Conservation (phyloP, 2,797 vertebrate genomes). For the Malacoraja senta region DNA sequence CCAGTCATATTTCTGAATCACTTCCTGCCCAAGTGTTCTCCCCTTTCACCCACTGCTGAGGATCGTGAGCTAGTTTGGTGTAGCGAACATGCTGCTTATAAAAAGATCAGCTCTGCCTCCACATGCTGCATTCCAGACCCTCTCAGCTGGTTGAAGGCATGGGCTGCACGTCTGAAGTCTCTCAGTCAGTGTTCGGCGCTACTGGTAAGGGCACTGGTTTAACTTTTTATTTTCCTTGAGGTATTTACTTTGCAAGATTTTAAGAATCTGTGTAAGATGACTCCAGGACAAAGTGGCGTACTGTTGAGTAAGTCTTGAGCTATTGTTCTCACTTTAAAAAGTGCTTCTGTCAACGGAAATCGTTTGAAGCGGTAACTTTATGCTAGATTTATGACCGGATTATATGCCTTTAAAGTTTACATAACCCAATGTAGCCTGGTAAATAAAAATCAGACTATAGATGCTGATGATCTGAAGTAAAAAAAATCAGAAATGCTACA, state of each 20-base stretch:
- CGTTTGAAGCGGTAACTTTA: no score
- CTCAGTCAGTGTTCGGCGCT: not conserved
- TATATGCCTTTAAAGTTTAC: no score
- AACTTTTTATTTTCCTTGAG: not conserved
- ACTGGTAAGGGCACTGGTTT: not conserved
- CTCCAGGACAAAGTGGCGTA: not conserved
- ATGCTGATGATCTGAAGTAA: no score
- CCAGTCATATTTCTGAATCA: not conserved
- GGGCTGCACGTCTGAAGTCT: not conserved
- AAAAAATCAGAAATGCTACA: no score
- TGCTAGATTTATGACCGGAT: no score
- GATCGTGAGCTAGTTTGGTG: not conserved
- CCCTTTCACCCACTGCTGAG: not conserved
- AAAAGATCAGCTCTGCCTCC: not conserved
- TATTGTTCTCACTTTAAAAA: no score
- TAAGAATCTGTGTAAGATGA: not conserved
- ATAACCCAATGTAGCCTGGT: no score
- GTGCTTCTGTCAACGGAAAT: no score
- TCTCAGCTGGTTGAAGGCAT: not conserved
- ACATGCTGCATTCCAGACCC: not conserved
- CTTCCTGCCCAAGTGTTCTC: not conserved
- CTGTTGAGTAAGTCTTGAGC: not conserved
- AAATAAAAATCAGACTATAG: no score
- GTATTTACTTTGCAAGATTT: not conserved
- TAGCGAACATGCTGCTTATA: not conserved